These are phyloP conservation scores for Perccottus glenii DNA, from an alignment of 2,113 vertebrate genomes.

Conservation along the genomic window DNA sequence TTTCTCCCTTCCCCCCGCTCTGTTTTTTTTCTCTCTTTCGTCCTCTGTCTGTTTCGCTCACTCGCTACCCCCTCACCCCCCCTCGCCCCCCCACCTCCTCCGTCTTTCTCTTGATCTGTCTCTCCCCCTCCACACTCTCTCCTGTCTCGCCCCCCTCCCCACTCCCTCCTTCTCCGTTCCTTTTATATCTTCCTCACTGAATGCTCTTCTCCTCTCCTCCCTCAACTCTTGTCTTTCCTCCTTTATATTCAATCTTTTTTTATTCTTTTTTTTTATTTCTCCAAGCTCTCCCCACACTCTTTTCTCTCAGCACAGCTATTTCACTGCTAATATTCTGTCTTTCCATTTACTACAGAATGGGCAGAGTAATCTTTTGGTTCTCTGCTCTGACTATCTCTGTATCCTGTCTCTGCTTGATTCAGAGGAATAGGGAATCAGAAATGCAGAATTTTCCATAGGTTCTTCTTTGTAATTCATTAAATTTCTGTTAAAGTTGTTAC, in stretches of 20 bases:
- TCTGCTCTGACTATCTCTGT: constrained; percentile 61
- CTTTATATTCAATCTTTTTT: constrained; percentile 78
- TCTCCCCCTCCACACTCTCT: constrained; percentile 61
- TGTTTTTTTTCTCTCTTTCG: constrained; percentile 76
- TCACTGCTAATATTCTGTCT: constrained; percentile 79
- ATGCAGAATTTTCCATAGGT: constrained; percentile 23
- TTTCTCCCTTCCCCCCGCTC: constrained; percentile 76
- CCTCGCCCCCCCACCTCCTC: constrained; percentile 45
- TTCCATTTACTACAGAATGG: constrained; percentile 72
- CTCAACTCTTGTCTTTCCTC: constrained; percentile 81
- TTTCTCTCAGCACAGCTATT: constrained; percentile 76
- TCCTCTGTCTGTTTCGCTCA: constrained; percentile 76
- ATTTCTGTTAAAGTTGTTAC: too few species aligned
- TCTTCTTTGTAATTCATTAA: neutral
- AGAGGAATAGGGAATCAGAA: constrained; percentile 33
- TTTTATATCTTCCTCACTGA: constrained; percentile 84
- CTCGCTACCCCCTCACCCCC: constrained; percentile 64
- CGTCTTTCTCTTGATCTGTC: constrained; percentile 68
- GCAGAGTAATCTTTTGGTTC: constrained; percentile 73
- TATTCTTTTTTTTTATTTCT: constrained; percentile 37
- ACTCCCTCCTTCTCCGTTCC: constrained; percentile 76
- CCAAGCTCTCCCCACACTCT: constrained; percentile 72
- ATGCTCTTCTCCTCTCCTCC: constrained; percentile 84
- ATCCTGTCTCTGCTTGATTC: constrained; percentile 52
- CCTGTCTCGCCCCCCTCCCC: constrained; percentile 73